These are phyloP conservation scores for Yponomeuta cagnagella DNA, from an alignment of 2,888 invertebrate genomes.

Conservation along the genomic window DNA sequence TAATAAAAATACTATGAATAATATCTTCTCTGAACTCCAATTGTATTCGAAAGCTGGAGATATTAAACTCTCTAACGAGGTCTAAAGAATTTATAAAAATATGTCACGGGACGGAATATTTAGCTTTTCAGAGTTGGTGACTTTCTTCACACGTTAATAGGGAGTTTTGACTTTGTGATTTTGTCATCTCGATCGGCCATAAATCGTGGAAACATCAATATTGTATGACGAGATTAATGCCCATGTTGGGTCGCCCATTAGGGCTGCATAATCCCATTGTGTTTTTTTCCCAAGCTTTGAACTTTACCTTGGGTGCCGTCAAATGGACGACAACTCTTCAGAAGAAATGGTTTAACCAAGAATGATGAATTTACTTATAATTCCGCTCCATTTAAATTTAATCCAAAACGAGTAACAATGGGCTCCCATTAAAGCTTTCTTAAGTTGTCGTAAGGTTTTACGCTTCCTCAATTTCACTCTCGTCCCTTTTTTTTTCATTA, in stretches of 20 bases:
- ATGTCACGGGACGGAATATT: slow-evolving; percentile 35
- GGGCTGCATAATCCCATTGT: slow-evolving; percentile 70
- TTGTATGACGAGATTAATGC: slow-evolving; percentile 73
- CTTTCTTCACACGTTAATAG: slow-evolving; percentile 73
- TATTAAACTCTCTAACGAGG: slow-evolving; percentile 60
- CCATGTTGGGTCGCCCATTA: slow-evolving; percentile 71
- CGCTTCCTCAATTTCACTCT: background rate
- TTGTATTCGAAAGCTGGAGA: slow-evolving; percentile 68
- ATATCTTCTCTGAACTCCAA: slow-evolving; percentile 39
- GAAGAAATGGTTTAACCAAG: slow-evolving; percentile 44
- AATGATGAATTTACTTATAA: slow-evolving; percentile 52
- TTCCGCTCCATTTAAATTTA: slow-evolving; percentile 22
- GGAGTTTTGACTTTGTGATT: slow-evolving; percentile 66
- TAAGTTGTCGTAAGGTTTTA: background rate
- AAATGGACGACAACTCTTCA: slow-evolving; percentile 49
- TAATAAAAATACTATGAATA: slow-evolving; percentile 7
- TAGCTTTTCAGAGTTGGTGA: slow-evolving; percentile 51
- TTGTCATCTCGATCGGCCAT: slow-evolving; percentile 53
- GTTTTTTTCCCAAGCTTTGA: slow-evolving; percentile 56
- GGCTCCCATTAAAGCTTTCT: background rate
- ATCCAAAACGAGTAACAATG: slow-evolving; percentile 13
- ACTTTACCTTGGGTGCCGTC: slow-evolving; percentile 46
- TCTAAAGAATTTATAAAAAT: slow-evolving; percentile 57
- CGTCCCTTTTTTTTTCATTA: background rate
- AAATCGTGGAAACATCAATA: slow-evolving; percentile 72